phyloP scores from a whole-genome alignment of 2,797 vertebrate genomes.

The Carduelis carduelis region DNA sequence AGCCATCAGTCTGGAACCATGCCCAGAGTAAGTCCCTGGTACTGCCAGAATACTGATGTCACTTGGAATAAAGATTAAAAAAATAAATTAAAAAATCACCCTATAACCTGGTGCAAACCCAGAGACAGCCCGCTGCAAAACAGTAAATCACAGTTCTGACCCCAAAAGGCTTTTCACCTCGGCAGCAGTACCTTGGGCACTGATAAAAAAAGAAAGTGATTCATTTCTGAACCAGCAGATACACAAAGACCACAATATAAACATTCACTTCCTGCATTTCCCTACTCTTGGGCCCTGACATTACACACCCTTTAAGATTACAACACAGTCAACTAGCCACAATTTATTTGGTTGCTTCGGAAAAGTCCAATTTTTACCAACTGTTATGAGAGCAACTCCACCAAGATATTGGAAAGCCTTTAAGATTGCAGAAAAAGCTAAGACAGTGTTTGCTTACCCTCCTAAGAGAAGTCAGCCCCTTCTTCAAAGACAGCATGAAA shows the following conservation, averaged over 20 bases:
- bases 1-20: conserved; percentile 27
- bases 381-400: neutral
- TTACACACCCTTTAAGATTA: conserved; percentile 16
- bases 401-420: neutral
- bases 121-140: neutral
- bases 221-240: conserved; percentile 32
- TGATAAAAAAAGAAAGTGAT: conserved; percentile 43
- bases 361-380: neutral
- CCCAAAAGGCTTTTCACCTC: neutral
- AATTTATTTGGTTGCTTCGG: neutral
- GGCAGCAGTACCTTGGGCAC: neutral
- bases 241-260: conserved; percentile 18
- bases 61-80: neutral
- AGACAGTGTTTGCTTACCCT: neutral
- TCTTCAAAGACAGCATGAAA: neutral
- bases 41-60: neutral
- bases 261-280: conserved; percentile 46
- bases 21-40: neutral
- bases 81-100: neutral
- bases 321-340: neutral
- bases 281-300: neutral
- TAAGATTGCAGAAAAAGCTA: neutral
- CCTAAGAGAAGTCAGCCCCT: neutral
- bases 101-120: neutral
- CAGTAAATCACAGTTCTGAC: neutral